Evolutionary conservation across 1,140 invertebrate species (phyloP).

Genomic region (Holotrichia oblita): DNA sequence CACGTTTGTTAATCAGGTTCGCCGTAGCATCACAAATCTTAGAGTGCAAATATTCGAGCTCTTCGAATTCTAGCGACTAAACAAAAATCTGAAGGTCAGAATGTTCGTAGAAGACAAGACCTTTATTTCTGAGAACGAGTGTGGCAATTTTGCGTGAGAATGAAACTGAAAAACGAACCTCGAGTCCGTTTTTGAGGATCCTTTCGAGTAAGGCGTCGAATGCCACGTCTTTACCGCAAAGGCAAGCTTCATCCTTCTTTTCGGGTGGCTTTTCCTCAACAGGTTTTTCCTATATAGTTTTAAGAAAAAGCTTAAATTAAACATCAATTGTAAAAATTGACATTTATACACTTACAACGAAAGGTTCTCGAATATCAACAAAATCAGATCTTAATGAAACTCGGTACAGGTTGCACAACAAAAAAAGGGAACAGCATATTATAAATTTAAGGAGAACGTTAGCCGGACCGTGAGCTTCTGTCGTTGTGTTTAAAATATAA

Average conservation of each 20-base stretch:
- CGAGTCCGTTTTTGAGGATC: conserved; percentile 43
- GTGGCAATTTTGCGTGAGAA: conserved; percentile 44
- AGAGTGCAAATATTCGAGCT: conserved; percentile 49
- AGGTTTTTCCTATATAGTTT: background rate
- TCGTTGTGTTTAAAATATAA: no score
- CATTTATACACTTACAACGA: no score
- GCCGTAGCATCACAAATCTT: conserved; percentile 48
- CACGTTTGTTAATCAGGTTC: conserved; percentile 45
- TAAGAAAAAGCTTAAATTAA: background rate
- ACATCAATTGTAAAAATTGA: no score
- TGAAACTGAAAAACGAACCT: conserved; percentile 43
- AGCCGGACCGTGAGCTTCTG: no score
- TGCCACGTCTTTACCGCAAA: conserved; percentile 24
- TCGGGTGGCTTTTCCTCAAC: background rate
- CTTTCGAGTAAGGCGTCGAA: conserved; percentile 30
- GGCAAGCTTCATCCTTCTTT: conserved; percentile 31
- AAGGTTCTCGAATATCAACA: no score
- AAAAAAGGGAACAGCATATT: no score
- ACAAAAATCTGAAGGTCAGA: conserved; percentile 32
- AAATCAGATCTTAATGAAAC: no score
- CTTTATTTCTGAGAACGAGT: conserved; percentile 24
- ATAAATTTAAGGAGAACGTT: no score
- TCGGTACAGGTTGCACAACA: no score
- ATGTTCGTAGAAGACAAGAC: background rate
- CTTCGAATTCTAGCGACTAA: conserved; percentile 49